Evolutionary conservation across 2,113 vertebrate species (phyloP), one percentile per base, ranked within the genome.

Genomic region (Gadus macrocephalus): DNA sequence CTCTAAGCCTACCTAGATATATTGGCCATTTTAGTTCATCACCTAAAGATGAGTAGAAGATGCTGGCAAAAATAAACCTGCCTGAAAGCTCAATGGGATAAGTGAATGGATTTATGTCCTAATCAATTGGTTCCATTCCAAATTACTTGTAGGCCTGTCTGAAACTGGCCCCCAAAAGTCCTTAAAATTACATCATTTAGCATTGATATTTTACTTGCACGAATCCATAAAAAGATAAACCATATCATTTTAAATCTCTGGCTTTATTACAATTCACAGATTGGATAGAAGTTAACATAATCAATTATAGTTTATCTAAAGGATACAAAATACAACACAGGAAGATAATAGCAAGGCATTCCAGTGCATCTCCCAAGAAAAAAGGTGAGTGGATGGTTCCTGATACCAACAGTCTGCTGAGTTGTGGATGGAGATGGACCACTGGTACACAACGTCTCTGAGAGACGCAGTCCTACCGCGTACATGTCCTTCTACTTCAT

Each of bases 241-340:
- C 60, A 27, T 35, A n/a, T 64, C 31, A 66, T 79, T 79, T 84
- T 53, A 31, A 85, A 81, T 81, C 63, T 88, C 71, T 66, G 77
- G 69, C 81, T 90, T 90, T 89, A 90, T 90, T 90, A 85, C 87
- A 87, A 89, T 83, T 87, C 87, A 91, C 87, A 85, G 75, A 85
- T 84, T 78, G 67, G 71, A 86, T 82, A 83, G 77, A 88, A 85
- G 79, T 71, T 76, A 69, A 82, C 83, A 80, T 90, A 72, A 86
- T 87, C 86, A 88, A 90, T 88, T 84, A 88, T 72, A 84, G 63
- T 84, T 90, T 80, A 89, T 90, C 83, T 88, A 89, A 89, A 89
- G 82, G 78, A 77, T 90, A 88, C 79, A 90, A 88, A 89, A 88
- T 83, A 86, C 82, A 79, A 87, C 76, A 88, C 80, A 78, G 22